Evolutionary conservation across 92 coral and sea anemone genomes (phyloP).

Genomic region (Hydrozoanthus gracilis): DNA sequence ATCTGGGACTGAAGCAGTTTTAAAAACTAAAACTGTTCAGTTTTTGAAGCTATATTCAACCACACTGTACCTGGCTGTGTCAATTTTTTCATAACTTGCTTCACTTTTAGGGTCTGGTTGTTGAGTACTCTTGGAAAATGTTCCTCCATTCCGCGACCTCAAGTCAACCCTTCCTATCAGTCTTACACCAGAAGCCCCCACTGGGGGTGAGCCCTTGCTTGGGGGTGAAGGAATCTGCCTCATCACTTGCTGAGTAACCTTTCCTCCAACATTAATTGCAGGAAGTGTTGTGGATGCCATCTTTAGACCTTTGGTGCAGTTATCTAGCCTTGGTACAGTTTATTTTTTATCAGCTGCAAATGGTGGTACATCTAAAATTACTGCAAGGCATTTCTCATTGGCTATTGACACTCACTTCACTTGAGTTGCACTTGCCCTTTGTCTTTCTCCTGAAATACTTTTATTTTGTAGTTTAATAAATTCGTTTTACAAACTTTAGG

Average conservation of each 20-base stretch:
- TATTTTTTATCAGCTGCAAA: too few species aligned
- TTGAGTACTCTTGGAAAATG: conserved; percentile 57
- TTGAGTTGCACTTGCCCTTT: too few species aligned
- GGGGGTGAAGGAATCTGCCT: conserved; percentile 93
- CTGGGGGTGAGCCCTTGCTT: conserved; percentile 63
- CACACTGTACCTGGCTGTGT: conserved; percentile 85
- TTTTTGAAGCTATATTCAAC: too few species aligned
- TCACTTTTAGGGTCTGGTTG: conserved; percentile 68
- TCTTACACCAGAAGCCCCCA: conserved; percentile 67
- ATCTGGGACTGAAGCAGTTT: too few species aligned
- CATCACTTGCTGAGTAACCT: conserved; percentile 96
- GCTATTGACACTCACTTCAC: too few species aligned
- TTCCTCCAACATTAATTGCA: conserved; percentile 94
- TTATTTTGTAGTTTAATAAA: too few species aligned
- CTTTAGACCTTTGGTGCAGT: background rate
- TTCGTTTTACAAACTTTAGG: too few species aligned
- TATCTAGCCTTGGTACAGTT: too few species aligned
- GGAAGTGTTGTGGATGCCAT: conserved; percentile 92
- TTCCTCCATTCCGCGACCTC: conserved; percentile 44
- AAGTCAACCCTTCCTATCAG: conserved; percentile 23
- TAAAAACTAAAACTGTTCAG: too few species aligned
- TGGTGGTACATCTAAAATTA: too few species aligned
- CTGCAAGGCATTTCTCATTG: too few species aligned
- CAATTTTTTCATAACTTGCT: conserved; percentile 79
- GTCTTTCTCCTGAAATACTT: too few species aligned